Evolutionary conservation across 2,113 vertebrate species (phyloP).

Genomic region (Oryzias javanicus): DNA sequence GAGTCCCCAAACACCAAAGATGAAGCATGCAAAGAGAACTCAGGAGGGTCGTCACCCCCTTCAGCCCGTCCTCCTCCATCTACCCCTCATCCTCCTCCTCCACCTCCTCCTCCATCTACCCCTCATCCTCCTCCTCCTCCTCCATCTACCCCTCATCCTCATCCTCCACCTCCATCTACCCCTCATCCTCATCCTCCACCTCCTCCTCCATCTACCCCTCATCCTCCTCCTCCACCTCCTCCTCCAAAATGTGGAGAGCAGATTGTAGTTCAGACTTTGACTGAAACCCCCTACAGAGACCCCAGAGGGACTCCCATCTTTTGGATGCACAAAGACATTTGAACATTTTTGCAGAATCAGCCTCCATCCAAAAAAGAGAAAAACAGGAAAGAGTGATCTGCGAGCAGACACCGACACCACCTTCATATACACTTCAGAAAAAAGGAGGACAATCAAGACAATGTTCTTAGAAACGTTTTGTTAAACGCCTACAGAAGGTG

Average conservation of each 20-base stretch:
- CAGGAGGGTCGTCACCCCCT: not conserved
- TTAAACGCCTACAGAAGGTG: too few species aligned
- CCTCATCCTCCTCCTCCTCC: constrained; percentile 4
- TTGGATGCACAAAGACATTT: constrained; percentile 97
- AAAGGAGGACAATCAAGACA: too few species aligned
- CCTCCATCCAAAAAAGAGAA: not conserved
- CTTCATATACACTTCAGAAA: too few species aligned
- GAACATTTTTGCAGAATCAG: constrained; percentile 4
- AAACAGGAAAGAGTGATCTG: not conserved
- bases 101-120: constrained; percentile 11
- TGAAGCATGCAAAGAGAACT: not conserved
- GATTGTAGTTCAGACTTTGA: constrained; percentile 65
- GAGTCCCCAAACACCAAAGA: not conserved
- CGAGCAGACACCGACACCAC: not conserved
- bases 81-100: not conserved
- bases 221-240: not conserved
- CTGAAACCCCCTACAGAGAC: constrained; percentile 82
- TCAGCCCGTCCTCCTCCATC: not conserved
- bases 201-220: not conserved
- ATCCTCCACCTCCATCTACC: not conserved
- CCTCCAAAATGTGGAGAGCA: constrained; percentile 3
- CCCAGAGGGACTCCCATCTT: constrained; percentile 84
- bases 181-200: constrained; percentile 1
- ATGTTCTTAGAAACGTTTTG: too few species aligned
- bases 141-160: not conserved